Evolutionary conservation across 2,113 vertebrate genomes (phyloP).

Genomic region (Eclectus roratus): DNA sequence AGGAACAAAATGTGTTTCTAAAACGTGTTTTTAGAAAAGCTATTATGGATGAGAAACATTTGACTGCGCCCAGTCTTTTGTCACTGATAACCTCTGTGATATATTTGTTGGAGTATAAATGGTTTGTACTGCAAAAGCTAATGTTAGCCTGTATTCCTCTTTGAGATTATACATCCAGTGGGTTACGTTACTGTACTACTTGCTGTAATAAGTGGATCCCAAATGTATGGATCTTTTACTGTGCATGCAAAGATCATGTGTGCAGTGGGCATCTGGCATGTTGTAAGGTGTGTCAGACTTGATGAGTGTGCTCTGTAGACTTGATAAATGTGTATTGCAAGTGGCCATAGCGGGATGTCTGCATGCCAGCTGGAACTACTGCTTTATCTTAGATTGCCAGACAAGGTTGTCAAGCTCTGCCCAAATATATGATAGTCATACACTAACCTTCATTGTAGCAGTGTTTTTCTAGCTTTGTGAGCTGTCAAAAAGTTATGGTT

Average conservation of each 20-base stretch:
- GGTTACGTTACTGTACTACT: neutral
- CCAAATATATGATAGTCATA: neutral
- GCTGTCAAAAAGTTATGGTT: neutral
- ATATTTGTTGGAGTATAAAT: accelerated
- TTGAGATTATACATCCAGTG: neutral
- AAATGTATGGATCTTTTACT: neutral
- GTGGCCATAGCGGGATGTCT: neutral
- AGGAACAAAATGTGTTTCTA: neutral
- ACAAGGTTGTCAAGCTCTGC: neutral
- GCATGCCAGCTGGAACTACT: neutral
- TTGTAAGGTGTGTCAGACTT: neutral
- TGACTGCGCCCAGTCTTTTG: neutral
- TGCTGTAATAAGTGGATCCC: neutral
- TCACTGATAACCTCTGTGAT: neutral
- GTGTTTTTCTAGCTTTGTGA: neutral
- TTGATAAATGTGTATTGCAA: neutral
- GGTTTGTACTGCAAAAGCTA: neutral
- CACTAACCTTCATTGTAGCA: neutral
- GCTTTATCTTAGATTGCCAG: neutral
- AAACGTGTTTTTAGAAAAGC: neutral
- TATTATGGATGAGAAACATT: neutral
- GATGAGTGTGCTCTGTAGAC: neutral
- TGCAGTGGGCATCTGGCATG: neutral
- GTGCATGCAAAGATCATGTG: neutral
- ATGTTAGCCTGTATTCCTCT: neutral